These are phyloP conservation scores for Microctonus hyperodae DNA, from an alignment of 2,888 invertebrate genomes.

Conservation along the genomic window DNA sequence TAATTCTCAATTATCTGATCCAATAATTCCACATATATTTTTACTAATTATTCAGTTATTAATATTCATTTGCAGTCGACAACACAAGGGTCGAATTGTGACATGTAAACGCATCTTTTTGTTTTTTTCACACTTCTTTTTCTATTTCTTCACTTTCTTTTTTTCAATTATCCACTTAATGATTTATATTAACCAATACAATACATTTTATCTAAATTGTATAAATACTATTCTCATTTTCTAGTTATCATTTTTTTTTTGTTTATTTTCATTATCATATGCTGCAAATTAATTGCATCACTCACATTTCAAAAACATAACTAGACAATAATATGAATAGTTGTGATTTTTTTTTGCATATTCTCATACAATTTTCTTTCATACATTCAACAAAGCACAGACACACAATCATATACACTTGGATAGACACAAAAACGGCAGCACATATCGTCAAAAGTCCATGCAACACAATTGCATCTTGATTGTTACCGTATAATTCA, in stretches of 20 bases:
- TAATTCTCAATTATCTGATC: conserved; percentile 30
- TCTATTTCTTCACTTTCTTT: conserved; percentile 13
- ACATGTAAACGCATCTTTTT: conserved; percentile 11
- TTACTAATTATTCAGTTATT: not conserved
- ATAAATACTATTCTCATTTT: conserved; percentile 30
- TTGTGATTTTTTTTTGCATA: not conserved
- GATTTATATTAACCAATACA: conserved; percentile 12
- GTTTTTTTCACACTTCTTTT: not conserved
- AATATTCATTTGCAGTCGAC: conserved; percentile 9
- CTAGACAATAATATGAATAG: conserved; percentile 19
- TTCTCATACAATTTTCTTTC: not conserved
- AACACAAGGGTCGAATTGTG: not conserved
- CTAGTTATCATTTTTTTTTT: not conserved
- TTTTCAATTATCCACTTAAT: conserved; percentile 19
- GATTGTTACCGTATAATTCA: not conserved
- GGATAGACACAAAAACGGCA: conserved; percentile 5
- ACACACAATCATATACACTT: not conserved
- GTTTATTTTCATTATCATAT: not conserved
- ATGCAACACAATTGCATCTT: not conserved
- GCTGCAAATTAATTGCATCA: not conserved
- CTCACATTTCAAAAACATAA: conserved; percentile 9
- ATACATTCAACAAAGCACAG: not conserved
- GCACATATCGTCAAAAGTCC: not conserved
- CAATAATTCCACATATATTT: not conserved
- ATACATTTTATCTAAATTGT: conserved; percentile 28